Conservation (phyloP, 2,797 vertebrate species). For the Gadopsis bispinosus region DNA sequence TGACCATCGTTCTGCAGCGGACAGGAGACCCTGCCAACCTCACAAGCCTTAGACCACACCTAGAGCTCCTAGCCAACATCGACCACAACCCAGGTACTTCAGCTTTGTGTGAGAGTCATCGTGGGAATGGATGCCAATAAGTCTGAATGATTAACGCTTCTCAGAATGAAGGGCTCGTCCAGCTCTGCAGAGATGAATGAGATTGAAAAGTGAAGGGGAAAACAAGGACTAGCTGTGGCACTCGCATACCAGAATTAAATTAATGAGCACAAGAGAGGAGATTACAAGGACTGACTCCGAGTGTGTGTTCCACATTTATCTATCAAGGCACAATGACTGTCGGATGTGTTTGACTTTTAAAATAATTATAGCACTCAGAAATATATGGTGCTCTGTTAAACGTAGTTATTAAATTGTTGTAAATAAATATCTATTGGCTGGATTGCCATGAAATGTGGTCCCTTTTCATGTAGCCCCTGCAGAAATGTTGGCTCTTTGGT, state of each 20-base stretch:
- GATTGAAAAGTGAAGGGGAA: background rate
- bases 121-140: background rate
- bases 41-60: constrained; percentile 91
- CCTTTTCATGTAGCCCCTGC: background rate
- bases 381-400: constrained; percentile 1
- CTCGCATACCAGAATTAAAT: constrained; percentile 17
- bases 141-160: constrained; percentile 1
- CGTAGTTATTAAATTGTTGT: background rate
- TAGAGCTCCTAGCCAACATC: constrained; percentile 95
- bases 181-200: constrained; percentile 14
- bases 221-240: constrained; percentile 3
- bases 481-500: no score
- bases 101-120: background rate
- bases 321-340: constrained; percentile 8
- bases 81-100: constrained; percentile 94
- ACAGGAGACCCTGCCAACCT: constrained; percentile 96
- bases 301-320: constrained; percentile 6
- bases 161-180: constrained; percentile 1
- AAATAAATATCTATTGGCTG: background rate
- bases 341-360: constrained; percentile 2
- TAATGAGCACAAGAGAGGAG: background rate
- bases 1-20: constrained; percentile 96
- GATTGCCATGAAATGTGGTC: background rate
- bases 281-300: constrained; percentile 17
- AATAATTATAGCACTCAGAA: background rate